These are phyloP conservation scores for Chymomyza amoena DNA, from an alignment of 2,888 invertebrate species.

Conservation along the genomic window DNA sequence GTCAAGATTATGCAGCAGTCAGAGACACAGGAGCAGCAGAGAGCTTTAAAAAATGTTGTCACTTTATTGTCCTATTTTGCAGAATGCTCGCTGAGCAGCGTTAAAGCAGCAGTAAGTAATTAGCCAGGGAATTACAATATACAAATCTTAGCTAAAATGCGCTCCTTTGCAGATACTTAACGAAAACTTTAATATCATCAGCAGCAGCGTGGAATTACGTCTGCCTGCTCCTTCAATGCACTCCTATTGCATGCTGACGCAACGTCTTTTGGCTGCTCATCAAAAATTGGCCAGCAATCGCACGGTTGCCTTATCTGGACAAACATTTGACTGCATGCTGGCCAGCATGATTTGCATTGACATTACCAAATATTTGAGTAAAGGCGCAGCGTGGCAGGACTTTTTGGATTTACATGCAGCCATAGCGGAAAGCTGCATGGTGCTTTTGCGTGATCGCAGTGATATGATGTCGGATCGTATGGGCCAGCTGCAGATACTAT, in stretches of 20 bases:
- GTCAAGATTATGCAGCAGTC: conserved; percentile 39
- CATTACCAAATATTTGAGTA: conserved; percentile 63
- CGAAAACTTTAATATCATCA: conserved; percentile 75
- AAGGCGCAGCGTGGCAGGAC: conserved; percentile 56
- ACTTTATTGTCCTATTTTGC: conserved; percentile 65
- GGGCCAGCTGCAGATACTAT: conserved; percentile 73
- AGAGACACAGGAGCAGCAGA: conserved; percentile 37
- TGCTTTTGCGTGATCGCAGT: conserved; percentile 67
- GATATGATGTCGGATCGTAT: conserved; percentile 73
- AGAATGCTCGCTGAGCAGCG: conserved; percentile 71
- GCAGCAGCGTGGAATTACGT: conserved; percentile 56
- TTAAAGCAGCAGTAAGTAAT: conserved; percentile 75
- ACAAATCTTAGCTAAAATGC: neutral
- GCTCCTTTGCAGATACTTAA: conserved; percentile 72
- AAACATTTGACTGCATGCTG: conserved; percentile 74
- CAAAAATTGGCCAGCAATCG: conserved; percentile 66
- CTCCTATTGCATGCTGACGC: conserved; percentile 35
- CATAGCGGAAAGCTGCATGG: conserved; percentile 64
- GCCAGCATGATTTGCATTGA: conserved; percentile 72
- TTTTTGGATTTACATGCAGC: conserved; percentile 61
- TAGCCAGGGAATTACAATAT: no score
- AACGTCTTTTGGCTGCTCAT: conserved; percentile 68
- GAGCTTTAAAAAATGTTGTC: conserved; percentile 53
- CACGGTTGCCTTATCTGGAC: conserved; percentile 71
- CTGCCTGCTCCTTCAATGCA: conserved; percentile 48